Evolutionary conservation across 2,797 vertebrate species (phyloP).

Genomic region (Petrocephalus schoutedeni): DNA sequence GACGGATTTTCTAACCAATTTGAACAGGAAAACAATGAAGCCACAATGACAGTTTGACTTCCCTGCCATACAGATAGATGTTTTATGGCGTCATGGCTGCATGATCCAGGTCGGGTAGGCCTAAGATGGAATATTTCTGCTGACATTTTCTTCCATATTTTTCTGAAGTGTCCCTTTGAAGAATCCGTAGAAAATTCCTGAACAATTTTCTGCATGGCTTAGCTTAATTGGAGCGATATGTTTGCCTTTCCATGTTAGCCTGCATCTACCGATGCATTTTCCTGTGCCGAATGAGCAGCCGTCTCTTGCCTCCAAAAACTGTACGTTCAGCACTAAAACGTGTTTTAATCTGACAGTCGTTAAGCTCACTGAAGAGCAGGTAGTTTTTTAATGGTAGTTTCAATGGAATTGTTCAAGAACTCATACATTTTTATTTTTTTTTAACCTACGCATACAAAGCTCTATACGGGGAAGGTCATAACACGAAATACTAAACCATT

Average conservation of each 20-base stretch:
- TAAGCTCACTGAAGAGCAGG: neutral
- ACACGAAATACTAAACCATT: neutral
- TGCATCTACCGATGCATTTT: constrained; percentile 11
- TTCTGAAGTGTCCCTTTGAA: neutral
- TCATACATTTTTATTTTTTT: neutral
- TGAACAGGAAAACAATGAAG: neutral
- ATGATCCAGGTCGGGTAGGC: neutral
- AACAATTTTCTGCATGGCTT: constrained; percentile 25
- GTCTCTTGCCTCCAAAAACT: neutral
- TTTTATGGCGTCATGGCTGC: neutral
- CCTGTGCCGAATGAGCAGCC: constrained; percentile 10
- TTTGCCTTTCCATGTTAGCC: neutral
- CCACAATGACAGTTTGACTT: neutral
- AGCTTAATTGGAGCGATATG: constrained; percentile 9
- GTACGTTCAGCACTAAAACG: constrained; percentile 11
- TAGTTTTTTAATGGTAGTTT: neutral
- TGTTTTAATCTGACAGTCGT: constrained; percentile 13
- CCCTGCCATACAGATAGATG: neutral
- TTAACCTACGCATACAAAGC: neutral
- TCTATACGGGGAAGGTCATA: neutral
- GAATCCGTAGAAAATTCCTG: neutral
- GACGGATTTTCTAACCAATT: neutral
- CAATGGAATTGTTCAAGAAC: neutral
- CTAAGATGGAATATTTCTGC: neutral
- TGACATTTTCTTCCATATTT: neutral